These are phyloP conservation scores for Pachycephala philippinensis DNA, from an alignment of 2,113 vertebrate species.

Conservation along the genomic window DNA sequence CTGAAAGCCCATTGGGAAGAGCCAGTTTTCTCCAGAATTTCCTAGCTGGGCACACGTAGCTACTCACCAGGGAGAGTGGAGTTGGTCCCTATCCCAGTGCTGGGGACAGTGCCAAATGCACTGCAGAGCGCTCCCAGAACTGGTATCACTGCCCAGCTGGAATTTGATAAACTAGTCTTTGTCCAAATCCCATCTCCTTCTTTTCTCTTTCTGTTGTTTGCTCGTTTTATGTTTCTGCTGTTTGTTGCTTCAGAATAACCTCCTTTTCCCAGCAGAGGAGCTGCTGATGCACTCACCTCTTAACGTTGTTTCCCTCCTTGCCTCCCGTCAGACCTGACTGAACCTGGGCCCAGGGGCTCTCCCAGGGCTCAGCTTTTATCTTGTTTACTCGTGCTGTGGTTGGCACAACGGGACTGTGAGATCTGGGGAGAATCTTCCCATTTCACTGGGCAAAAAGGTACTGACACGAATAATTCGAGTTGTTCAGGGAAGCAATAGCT, in stretches of 20 bases:
- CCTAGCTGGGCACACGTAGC: background rate
- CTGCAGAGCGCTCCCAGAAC: background rate
- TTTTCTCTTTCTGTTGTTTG: background rate
- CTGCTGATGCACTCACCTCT: background rate
- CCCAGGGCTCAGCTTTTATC: background rate
- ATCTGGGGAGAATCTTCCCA: background rate
- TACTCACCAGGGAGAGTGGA: background rate
- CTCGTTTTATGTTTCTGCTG: background rate
- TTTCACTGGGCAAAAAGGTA: background rate
- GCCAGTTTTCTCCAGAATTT: background rate
- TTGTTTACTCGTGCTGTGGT: background rate
- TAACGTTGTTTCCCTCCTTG: background rate
- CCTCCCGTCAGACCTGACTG: fast-evolving
- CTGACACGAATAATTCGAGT: fast-evolving
- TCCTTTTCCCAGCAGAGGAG: fast-evolving
- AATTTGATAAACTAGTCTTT: background rate
- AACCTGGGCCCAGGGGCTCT: background rate
- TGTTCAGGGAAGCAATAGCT: background rate
- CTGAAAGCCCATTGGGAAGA: background rate
- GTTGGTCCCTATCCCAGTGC: background rate
- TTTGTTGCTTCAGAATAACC: background rate
- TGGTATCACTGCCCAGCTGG: background rate
- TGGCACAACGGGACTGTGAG: background rate
- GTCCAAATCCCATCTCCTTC: background rate
- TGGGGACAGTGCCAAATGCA: background rate